These are phyloP conservation scores for Noctua fimbriata DNA, from an alignment of 2,888 invertebrate species.

Conservation along the genomic window DNA sequence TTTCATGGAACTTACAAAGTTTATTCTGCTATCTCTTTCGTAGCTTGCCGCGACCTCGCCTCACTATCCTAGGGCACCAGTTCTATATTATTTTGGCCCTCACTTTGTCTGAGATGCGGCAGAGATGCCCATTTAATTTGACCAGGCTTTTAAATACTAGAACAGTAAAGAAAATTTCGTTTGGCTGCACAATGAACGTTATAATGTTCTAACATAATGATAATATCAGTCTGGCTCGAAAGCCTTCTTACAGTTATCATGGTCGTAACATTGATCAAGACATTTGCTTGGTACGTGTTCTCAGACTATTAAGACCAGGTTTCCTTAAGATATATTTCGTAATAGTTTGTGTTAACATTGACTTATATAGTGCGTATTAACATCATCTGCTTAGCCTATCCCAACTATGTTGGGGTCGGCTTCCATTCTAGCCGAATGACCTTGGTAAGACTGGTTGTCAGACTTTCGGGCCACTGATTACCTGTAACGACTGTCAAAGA, in stretches of 20 bases:
- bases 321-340: neutral
- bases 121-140: neutral
- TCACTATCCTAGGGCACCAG: neutral
- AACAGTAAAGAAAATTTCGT: neutral
- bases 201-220: neutral
- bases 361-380: constrained; percentile 2
- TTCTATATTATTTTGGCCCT: neutral
- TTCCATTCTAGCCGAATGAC: too few species aligned
- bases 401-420: too few species aligned
- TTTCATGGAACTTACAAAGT: neutral
- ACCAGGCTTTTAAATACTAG: neutral
- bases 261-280: constrained; percentile 22
- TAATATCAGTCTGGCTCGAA: neutral
- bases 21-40: neutral
- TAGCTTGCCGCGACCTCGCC: neutral
- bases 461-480: too few species aligned
- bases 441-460: too few species aligned
- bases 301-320: constrained; percentile 21
- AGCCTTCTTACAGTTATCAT: neutral
- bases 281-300: constrained; percentile 16
- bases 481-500: too few species aligned
- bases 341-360: neutral
- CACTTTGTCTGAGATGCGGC: too few species aligned
- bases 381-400: too few species aligned
- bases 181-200: neutral